These are phyloP conservation scores for Tinea trinotella DNA, from an alignment of 2,888 invertebrate genomes.

Conservation along the genomic window DNA sequence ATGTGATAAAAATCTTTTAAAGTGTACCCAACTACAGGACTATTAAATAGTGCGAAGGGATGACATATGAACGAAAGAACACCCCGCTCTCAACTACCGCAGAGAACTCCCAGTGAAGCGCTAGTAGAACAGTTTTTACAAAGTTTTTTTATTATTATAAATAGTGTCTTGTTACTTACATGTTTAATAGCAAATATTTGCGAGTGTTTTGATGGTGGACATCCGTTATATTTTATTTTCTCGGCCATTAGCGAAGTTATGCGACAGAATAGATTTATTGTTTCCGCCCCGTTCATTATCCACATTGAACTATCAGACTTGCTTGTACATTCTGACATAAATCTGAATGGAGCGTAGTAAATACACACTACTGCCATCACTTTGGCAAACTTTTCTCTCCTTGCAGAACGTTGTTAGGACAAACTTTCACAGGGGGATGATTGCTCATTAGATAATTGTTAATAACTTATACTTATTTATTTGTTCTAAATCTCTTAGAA, in stretches of 20 bases:
- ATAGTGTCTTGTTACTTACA: too few relatives aligned
- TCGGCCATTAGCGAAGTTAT: constrained; percentile 61
- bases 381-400: constrained; percentile 40
- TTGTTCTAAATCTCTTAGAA: too few relatives aligned
- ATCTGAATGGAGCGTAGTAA: constrained; percentile 64
- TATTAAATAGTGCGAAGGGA: too few relatives aligned
- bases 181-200: too few relatives aligned
- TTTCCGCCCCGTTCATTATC: constrained; percentile 71
- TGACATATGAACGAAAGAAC: too few relatives aligned
- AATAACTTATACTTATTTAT: not conserved
- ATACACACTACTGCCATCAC: constrained; percentile 33
- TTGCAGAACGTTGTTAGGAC: constrained; percentile 34
- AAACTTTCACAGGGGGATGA: constrained; percentile 2
- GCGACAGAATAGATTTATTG: constrained; percentile 67
- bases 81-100: too few relatives aligned
- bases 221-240: constrained; percentile 50
- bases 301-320: constrained; percentile 46
- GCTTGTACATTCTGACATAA: constrained; percentile 42
- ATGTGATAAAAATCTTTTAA: too few relatives aligned
- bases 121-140: too few relatives aligned
- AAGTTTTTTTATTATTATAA: too few relatives aligned
- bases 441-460: constrained; percentile 17
- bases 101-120: too few relatives aligned
- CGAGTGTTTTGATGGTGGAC: too few relatives aligned
- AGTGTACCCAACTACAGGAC: too few relatives aligned